Evolutionary conservation across 1,140 invertebrate genomes (phyloP).

Genomic region (Aphaenogaster ashmeadi): DNA sequence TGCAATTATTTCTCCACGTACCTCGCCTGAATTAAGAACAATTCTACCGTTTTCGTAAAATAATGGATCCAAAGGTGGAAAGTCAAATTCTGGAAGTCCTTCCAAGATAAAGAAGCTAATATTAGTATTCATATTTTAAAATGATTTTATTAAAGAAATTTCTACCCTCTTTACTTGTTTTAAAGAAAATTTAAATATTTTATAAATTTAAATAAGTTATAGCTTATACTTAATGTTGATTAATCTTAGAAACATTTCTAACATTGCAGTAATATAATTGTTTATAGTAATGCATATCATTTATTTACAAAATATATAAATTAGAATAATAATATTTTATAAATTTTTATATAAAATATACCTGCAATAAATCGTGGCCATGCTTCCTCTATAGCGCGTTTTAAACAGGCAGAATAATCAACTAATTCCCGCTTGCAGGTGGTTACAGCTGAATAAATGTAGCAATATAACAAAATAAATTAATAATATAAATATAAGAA

Average conservation of each 20-base stretch:
- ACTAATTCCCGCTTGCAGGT: not conserved
- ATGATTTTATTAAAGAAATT: not conserved
- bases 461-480: not conserved
- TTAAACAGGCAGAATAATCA: not conserved
- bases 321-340: not conserved
- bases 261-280: not conserved
- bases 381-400: not conserved
- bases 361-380: not conserved
- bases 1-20: not conserved
- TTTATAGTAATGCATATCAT: not conserved
- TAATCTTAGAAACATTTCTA: not conserved
- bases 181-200: not conserved
- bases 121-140: conserved; percentile 5
- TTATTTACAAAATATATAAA: not conserved
- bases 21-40: not conserved
- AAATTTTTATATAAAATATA: not conserved
- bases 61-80: conserved; percentile 10
- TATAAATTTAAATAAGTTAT: not conserved
- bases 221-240: not conserved
- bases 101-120: not conserved
- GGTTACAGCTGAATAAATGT: not conserved
- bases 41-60: not conserved
- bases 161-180: not conserved
- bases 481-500: not conserved
- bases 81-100: conserved; percentile 21